phyloP scores from a whole-genome alignment of 2,888 invertebrate species.

The Serrognathus titanus region DNA sequence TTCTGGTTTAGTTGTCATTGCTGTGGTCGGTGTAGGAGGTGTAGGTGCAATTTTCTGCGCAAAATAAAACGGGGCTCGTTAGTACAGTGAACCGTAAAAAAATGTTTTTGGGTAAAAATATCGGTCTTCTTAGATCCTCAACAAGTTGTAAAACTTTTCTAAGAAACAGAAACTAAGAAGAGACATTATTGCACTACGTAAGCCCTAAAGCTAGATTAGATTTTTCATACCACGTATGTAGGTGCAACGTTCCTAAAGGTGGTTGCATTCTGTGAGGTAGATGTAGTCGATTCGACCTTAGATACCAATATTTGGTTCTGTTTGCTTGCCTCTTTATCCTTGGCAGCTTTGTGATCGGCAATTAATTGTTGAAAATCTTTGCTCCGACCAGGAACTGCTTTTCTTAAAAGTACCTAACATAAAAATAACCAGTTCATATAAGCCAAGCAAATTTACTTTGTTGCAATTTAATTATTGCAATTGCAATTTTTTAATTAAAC shows the following conservation, averaged over 20 bases:
- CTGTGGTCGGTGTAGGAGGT: slow-evolving; percentile 8
- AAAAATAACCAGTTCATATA: not conserved
- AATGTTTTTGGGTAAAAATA: too few species aligned
- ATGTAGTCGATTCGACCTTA: slow-evolving; percentile 2
- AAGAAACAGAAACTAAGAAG: not conserved
- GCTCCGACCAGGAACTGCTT: slow-evolving; percentile 38
- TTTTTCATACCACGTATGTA: slow-evolving; percentile 7
- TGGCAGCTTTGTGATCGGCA: slow-evolving; percentile 37
- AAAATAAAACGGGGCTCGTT: too few species aligned
- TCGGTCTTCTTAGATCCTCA: too few species aligned
- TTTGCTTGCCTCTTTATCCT: slow-evolving; percentile 31
- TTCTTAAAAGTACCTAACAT: slow-evolving; percentile 36
- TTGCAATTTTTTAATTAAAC: too few species aligned
- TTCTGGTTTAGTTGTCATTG: slow-evolving; percentile 2
- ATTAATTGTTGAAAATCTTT: slow-evolving; percentile 40
- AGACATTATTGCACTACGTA: too few species aligned
- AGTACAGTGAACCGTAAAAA: too few species aligned
- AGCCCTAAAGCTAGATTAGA: too few species aligned
- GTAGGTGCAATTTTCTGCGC: slow-evolving; percentile 7
- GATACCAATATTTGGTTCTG: not conserved
- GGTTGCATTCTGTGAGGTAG: slow-evolving; percentile 9
- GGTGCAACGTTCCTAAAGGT: slow-evolving; percentile 5
- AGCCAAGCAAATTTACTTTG: too few species aligned
- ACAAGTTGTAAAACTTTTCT: too few species aligned
- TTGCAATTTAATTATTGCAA: too few species aligned